Evolutionary conservation across 1,140 invertebrate genomes (phyloP).

Genomic region (Nebria ingens): DNA sequence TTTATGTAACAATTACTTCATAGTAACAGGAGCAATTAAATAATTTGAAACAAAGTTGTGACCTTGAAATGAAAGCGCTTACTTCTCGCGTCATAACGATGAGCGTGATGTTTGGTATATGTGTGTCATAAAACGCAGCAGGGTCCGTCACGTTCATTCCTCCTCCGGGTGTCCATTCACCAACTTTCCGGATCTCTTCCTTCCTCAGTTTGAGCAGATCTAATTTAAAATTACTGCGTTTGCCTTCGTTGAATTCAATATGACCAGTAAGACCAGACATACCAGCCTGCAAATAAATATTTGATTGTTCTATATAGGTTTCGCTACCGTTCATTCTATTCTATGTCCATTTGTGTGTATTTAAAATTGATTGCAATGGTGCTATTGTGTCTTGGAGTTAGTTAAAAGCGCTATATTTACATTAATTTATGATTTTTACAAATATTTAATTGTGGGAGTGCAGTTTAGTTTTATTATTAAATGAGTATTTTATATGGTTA

Average conservation of each 20-base stretch:
- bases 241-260: constrained; percentile 77
- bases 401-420: too few species aligned
- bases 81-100: constrained; percentile 83
- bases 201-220: constrained; percentile 75
- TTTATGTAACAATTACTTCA: too few species aligned
- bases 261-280: constrained; percentile 78
- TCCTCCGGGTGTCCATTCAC: constrained; percentile 62
- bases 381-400: too few species aligned
- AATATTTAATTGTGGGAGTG: too few species aligned
- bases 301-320: neutral
- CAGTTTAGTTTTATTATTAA: too few species aligned
- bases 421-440: too few species aligned
- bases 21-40: too few species aligned
- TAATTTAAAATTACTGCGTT: constrained; percentile 71
- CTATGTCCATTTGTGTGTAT: neutral
- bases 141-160: constrained; percentile 77
- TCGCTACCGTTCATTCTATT: too few species aligned
- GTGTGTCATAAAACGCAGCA: constrained; percentile 74
- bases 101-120: constrained; percentile 77
- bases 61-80: constrained; percentile 27
- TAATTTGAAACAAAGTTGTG: too few species aligned
- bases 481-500: too few species aligned
- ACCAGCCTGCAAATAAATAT: constrained; percentile 48
- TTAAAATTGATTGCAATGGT: too few species aligned
- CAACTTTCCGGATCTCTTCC: constrained; percentile 66